Base-by-base conservation (phyloP, 1,140 invertebrate species). In the Drosophila athabasca region DNA sequence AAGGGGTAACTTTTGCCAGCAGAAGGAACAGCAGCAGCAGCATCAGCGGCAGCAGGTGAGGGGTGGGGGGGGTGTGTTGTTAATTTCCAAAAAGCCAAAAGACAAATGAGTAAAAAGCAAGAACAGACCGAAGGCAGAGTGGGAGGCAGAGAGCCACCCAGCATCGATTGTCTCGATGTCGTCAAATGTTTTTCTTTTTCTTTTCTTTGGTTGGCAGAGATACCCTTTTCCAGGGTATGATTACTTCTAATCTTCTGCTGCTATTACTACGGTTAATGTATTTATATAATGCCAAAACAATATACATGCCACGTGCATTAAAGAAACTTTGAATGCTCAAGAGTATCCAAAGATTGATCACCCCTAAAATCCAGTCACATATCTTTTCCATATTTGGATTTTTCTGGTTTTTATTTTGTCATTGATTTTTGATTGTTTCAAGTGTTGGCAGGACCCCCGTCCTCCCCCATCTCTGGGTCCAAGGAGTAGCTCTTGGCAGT, bases 371-470 rank as follows among this genome's bases (percentile, higher is more conserved):
- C 9, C 31, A 0, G 9, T 3, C 35, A 13, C 35, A 13, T 13
- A 13, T 39, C 35, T 4, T 13, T 39, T 13, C 1, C 35, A 39
- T 39, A 39, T 39, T 39, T 35, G 31, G 1, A 3, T 64, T 65
- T 74, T 35, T 31, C 1, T 0, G 44, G 44, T 39, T 53, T 44
- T 58, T 35, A n/a, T 55, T 43, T 68, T 87, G 74, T 82, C 82
- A 85, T 85, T 85, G 82, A 85, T 85, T 85, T 85, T 85, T 87
- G 82, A 85, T 85, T 85, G 82, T 79, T 85, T 82, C 78, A 85
- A 85, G 82, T 88, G 83, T 68, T 73, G 82, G 49, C 59, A 41
- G 41, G 24, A 26, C 24, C 24, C 24, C 24, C 24, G 24, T 26
- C 24, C 24, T 3, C 24, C 24, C 4, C 24, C 24, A 0, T 26